These are phyloP conservation scores for Melinaea marsaeus DNA, from an alignment of 2,888 invertebrate species.

Conservation along the genomic window DNA sequence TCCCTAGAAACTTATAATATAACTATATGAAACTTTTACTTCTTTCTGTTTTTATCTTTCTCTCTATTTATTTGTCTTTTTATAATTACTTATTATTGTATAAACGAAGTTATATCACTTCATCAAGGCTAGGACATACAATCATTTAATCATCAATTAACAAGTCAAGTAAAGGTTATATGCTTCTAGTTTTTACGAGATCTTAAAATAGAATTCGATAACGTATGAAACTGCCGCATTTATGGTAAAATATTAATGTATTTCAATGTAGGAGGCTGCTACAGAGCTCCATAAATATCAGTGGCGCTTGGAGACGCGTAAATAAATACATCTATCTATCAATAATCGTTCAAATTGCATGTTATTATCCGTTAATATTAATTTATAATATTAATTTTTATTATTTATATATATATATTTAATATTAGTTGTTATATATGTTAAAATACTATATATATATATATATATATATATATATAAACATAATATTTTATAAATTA, in stretches of 20 bases:
- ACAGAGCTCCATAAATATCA: conserved; percentile 76
- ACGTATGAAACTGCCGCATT: conserved; percentile 76
- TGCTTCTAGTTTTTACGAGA: conserved; percentile 19
- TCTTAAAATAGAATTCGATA: conserved; percentile 47
- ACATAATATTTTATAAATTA: too few species aligned
- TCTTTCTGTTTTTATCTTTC: too few species aligned
- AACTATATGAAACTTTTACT: too few species aligned
- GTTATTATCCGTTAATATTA: conserved; percentile 62
- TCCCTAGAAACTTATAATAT: too few species aligned
- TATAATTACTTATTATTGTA: background rate
- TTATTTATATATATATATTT: too few species aligned
- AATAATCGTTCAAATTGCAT: conserved; percentile 70
- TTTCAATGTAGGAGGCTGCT: conserved; percentile 53
- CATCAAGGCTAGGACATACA: too few species aligned
- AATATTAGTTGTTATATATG: background rate
- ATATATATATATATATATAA: too few species aligned
- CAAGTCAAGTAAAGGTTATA: background rate
- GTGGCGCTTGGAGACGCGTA: conserved; percentile 65
- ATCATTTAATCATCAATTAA: too few species aligned
- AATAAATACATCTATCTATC: conserved; percentile 41
- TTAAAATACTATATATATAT: too few species aligned
- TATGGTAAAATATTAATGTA: conserved; percentile 69
- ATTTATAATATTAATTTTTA: too few species aligned
- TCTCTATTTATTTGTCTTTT: background rate
- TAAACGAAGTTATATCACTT: too few species aligned